Percentiles rank a stretch among this genome's conserved stretches.
Evolutionary conservation across 2,113 vertebrate genomes (phyloP).

Genomic region (Emydura subglobosa): DNA sequence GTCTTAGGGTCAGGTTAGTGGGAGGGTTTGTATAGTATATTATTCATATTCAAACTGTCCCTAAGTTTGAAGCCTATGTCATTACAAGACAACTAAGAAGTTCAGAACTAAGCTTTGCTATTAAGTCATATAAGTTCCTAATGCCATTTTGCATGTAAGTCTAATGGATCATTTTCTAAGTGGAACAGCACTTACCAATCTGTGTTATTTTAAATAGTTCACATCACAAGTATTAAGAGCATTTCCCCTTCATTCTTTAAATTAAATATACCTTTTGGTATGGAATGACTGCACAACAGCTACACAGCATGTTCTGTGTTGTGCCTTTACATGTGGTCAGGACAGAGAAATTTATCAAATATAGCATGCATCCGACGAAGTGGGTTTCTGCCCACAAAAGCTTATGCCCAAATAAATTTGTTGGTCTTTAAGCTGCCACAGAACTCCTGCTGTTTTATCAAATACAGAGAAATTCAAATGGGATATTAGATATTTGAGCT

Average conservation of each 20-base stretch:
- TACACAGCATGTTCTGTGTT: constrained; percentile 42
- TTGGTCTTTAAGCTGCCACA: too few relatives aligned
- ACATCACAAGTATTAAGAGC: background rate
- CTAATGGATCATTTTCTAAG: constrained; percentile 14
- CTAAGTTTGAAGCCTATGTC: background rate
- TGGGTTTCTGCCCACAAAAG: too few relatives aligned
- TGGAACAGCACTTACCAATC: constrained; percentile 25
- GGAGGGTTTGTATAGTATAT: background rate
- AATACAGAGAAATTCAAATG: background rate
- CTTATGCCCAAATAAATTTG: too few relatives aligned
- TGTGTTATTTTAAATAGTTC: constrained; percentile 26
- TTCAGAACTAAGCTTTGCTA: background rate
- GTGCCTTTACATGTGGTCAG: background rate
- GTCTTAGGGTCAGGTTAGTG: background rate
- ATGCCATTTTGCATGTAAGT: background rate
- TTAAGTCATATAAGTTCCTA: background rate
- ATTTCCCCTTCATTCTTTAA: constrained; percentile 39
- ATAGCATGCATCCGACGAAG: too few relatives aligned
- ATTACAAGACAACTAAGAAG: background rate
- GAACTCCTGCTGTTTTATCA: background rate
- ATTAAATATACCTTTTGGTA: constrained; percentile 51
- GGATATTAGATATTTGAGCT: background rate
- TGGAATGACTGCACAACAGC: constrained; percentile 57
- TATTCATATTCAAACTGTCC: background rate
- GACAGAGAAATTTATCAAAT: background rate